phyloP scores from a whole-genome alignment of 2,888 invertebrate genomes.

The Melanotus villosus region DNA sequence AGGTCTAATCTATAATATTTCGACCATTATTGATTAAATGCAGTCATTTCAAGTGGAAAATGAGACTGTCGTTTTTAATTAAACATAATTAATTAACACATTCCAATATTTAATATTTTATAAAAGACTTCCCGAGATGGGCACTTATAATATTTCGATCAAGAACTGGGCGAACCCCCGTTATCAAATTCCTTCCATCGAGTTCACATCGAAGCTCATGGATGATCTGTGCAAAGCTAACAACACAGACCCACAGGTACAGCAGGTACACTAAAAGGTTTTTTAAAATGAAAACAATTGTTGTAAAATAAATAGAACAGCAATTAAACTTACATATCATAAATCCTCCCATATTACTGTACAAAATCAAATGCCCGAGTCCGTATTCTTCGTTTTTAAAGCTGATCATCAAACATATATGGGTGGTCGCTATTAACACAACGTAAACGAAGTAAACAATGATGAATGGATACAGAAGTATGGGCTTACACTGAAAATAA shows the following conservation, averaged over 20 bases:
- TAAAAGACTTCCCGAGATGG: background rate
- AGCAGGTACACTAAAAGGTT: slow-evolving; percentile 6
- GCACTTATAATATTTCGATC: background rate
- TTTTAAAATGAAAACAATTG: background rate
- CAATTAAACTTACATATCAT: slow-evolving; percentile 8
- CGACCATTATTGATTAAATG: no score
- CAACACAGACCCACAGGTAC: slow-evolving; percentile 4
- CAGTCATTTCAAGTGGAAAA: no score
- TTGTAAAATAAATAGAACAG: background rate
- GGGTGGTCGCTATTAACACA: background rate
- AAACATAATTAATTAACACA: no score
- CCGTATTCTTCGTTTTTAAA: slow-evolving; percentile 23
- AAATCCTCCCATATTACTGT: slow-evolving; percentile 26
- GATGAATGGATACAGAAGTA: slow-evolving; percentile 8
- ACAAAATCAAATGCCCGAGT: slow-evolving; percentile 16
- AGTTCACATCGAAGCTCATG: slow-evolving; percentile 6
- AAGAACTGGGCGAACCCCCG: background rate
- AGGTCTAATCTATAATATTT: no score
- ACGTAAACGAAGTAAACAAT: slow-evolving; percentile 10
- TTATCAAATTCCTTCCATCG: slow-evolving; percentile 3
- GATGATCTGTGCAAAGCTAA: slow-evolving; percentile 13
- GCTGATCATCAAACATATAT: slow-evolving; percentile 7
- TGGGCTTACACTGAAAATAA: slow-evolving; percentile 12
- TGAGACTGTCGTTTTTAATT: no score
- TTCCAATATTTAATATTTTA: background rate